Evolutionary conservation across 2,888 invertebrate species (phyloP).

Genomic region (Linyphia triangularis): DNA sequence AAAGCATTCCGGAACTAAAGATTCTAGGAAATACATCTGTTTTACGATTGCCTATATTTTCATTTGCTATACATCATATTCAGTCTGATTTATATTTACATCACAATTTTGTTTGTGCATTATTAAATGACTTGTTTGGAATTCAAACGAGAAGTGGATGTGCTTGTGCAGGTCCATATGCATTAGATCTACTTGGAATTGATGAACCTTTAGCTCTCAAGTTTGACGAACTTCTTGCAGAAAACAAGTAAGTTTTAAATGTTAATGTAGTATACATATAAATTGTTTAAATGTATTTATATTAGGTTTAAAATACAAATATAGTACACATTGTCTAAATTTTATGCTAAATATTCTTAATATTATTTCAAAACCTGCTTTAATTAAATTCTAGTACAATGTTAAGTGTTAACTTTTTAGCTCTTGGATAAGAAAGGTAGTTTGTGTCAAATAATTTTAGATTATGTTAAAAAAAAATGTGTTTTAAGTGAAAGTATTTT

Average conservation of each 20-base stretch:
- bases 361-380: background rate
- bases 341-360: conserved; percentile 22
- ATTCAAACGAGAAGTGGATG: conserved; percentile 90
- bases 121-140: conserved; percentile 94
- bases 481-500: no score
- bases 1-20: conserved; percentile 87
- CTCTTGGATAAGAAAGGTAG: no score
- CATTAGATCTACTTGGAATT: conserved; percentile 91
- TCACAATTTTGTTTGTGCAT: conserved; percentile 91
- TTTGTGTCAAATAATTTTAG: no score
- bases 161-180: conserved; percentile 91
- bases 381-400: no score
- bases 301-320: no score
- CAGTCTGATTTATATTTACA: conserved; percentile 88
- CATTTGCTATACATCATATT: conserved; percentile 90
- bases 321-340: conserved; percentile 38
- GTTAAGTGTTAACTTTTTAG: no score
- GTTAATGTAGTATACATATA: background rate
- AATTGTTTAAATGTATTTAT: no score
- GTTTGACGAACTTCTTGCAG: conserved; percentile 86
- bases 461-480: no score
- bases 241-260: conserved; percentile 82
- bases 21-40: conserved; percentile 84
- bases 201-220: conserved; percentile 87
- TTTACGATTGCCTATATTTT: conserved; percentile 88